Conservation (phyloP, 2,888 invertebrate genomes). For the Hirtodrosophila confusa region DNA sequence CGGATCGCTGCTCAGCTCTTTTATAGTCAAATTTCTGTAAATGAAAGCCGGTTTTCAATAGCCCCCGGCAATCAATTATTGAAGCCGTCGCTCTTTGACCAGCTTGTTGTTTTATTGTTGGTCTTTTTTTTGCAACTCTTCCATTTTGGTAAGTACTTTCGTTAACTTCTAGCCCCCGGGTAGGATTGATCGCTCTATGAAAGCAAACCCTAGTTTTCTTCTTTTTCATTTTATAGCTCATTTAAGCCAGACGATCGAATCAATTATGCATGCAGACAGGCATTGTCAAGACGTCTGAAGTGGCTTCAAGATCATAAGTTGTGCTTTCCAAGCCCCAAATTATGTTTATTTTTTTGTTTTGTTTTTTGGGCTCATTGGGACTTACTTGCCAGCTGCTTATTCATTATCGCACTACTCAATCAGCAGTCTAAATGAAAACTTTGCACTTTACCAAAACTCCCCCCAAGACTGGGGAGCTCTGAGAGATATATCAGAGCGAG, state of each 20-base stretch:
- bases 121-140: slow-evolving; percentile 21
- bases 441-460: slow-evolving; percentile 57
- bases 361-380: slow-evolving; percentile 4
- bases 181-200: slow-evolving; percentile 37
- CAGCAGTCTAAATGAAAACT: slow-evolving; percentile 66
- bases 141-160: slow-evolving; percentile 57
- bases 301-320: slow-evolving; percentile 54
- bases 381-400: slow-evolving; percentile 47
- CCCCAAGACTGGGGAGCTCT: slow-evolving; percentile 4
- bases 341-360: slow-evolving; percentile 11
- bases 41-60: slow-evolving; percentile 61
- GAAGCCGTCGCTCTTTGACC: slow-evolving; percentile 23
- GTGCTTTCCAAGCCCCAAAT: slow-evolving; percentile 28
- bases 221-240: slow-evolving; percentile 15
- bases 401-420: slow-evolving; percentile 72
- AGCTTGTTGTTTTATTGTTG: slow-evolving; percentile 34
- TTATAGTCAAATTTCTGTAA: slow-evolving; percentile 50
- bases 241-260: slow-evolving; percentile 55
- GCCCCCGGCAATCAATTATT: slow-evolving; percentile 61
- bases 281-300: slow-evolving; percentile 51
- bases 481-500: slow-evolving; percentile 40
- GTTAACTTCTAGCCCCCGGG: slow-evolving; percentile 54
- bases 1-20: slow-evolving; percentile 29
- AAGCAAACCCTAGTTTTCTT: slow-evolving; percentile 32
- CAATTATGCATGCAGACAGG: slow-evolving; percentile 59